Evolutionary conservation across 2,888 invertebrate species (phyloP), one percentile per base, ranked within the genome.

Genomic region (Cyaniris semiargus): DNA sequence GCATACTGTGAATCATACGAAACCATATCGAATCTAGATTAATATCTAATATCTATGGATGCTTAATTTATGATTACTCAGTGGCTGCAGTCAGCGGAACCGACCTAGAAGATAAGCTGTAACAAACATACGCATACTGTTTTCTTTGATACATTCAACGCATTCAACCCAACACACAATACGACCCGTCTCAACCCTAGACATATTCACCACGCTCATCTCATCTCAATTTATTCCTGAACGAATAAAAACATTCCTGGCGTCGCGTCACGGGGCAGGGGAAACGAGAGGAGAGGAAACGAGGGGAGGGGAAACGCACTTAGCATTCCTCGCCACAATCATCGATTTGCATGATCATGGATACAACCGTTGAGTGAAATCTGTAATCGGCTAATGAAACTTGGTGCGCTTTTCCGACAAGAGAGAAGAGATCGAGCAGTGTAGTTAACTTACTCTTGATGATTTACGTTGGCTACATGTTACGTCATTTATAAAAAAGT

Each of bases 141-240:
- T 10, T 44, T 44, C 10, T 38, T 38, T 38, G 38, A 38, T 38
- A 44, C 44, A 3, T 3, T 38, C 38, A 38, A 38, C 10, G 38
- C 21, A 58, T 58, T 58, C 21, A 58, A 58, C 21, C 58, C 21
- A 8, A 21, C 10, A 21, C 3, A 23, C 60, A 66, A 27, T 66
- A 66, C 3, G 21, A 58, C 58, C 21, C 58, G 58, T 56, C 58
- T 58, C 58, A n/a, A 23, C 27, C 4, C 60, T 13, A 10, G 23
- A 13, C 23, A 21, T 23, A 66, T 66, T 66, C 21, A 13, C 23
- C 5, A 66, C 60, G 27, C 23, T 21, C 4, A 27, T 66, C 13
- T 66, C 60, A 23, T 66, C 60, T 66, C 60, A 66, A 66, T 66
- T 66, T 66, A 66, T 66, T 27, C 27, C 60, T 66, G 23, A 66